phyloP scores from a whole-genome alignment of 2,888 invertebrate genomes.

The Heliconius hortense region DNA sequence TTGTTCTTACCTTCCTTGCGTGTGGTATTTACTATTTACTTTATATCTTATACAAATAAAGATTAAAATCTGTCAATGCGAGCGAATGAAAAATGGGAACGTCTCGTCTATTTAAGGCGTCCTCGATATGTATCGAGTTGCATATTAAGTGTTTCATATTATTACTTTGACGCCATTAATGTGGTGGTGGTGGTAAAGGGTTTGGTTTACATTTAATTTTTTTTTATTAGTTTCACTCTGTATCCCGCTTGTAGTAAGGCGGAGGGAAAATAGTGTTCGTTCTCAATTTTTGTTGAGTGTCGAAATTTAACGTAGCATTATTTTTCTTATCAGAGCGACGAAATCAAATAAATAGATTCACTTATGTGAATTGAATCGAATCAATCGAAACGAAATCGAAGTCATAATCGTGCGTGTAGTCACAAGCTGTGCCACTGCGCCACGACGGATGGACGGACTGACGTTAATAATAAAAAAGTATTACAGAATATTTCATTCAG shows the following conservation, averaged over 20 bases:
- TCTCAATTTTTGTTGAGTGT: too few relatives aligned
- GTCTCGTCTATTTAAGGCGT: slow-evolving; percentile 38
- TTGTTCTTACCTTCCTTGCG: slow-evolving; percentile 40
- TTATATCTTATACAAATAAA: slow-evolving; percentile 48
- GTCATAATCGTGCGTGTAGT: too few relatives aligned
- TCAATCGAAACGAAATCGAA: background rate
- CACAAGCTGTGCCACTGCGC: too few relatives aligned
- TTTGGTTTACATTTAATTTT: background rate
- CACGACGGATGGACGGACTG: too few relatives aligned
- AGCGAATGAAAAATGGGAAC: slow-evolving; percentile 9
- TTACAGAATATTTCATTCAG: too few relatives aligned
- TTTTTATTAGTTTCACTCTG: background rate
- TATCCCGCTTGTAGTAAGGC: background rate
- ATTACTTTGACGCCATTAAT: background rate
- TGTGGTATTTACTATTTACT: slow-evolving; percentile 42
- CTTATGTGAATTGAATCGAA: background rate
- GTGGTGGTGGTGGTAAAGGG: background rate
- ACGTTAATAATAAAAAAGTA: too few relatives aligned
- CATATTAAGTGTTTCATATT: slow-evolving; percentile 41
- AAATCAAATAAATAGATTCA: background rate
- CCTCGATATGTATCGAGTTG: slow-evolving; percentile 40
- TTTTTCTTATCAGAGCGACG: background rate
- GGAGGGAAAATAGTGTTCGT: background rate
- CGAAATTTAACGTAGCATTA: background rate
- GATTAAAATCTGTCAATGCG: slow-evolving; percentile 47